A percentile compares a stretch with the other conserved stretches of the same genome.
Conservation (phyloP, 2,113 vertebrate genomes). For the Heterochromis multidens region DNA sequence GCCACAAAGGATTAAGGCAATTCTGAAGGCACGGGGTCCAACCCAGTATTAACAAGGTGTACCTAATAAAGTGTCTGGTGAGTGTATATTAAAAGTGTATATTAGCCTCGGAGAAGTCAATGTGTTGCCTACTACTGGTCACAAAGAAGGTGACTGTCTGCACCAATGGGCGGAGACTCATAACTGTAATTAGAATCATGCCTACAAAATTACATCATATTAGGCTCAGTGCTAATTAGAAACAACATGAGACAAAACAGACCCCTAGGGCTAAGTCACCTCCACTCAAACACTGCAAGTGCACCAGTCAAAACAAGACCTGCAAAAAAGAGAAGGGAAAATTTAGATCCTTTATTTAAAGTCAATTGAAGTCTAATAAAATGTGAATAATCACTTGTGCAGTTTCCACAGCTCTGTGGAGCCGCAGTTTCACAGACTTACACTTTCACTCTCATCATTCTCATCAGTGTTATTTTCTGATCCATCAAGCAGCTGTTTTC, state of each 20-base stretch:
- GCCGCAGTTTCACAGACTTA: no score
- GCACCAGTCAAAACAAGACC: background rate
- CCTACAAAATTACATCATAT: background rate
- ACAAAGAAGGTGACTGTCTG: background rate
- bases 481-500: background rate
- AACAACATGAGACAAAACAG: background rate
- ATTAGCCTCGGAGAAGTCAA: background rate
- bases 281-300: background rate
- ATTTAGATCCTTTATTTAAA: background rate
- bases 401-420: background rate
- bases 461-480: background rate
- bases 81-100: background rate
- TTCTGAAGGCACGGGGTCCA: no score
- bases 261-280: background rate
- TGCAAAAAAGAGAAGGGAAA: background rate
- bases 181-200: background rate
- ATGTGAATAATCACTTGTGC: background rate
- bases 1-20: no score
- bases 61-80: no score
- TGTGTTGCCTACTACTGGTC: slow-evolving; percentile 31
- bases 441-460: background rate
- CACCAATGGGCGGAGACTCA: background rate
- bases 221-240: background rate
- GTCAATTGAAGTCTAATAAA: background rate
- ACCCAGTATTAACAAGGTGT: no score